A percentile compares a stretch with the other conserved stretches of the same genome.
These are phyloP conservation scores for Conus canariensis DNA, from an alignment of 2,888 invertebrate species.

Conservation along the genomic window DNA sequence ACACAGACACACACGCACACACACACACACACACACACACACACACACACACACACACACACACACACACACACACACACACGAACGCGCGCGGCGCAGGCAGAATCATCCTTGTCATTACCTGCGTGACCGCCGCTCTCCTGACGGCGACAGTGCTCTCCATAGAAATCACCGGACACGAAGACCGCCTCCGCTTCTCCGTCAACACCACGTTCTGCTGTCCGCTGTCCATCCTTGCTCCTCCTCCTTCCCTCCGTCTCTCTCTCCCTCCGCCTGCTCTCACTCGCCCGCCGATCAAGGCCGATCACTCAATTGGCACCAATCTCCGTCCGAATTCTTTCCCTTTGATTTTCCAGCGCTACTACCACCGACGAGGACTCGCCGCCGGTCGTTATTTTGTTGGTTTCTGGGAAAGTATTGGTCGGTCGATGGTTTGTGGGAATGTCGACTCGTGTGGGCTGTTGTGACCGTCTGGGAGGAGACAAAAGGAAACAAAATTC, in stretches of 20 bases:
- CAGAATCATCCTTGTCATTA: slow-evolving; percentile 53
- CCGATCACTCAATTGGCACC: no score
- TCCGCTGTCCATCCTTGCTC: neutral
- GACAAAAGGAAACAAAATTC: no score
- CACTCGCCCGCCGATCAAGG: no score
- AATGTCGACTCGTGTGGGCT: no score
- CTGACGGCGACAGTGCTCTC: slow-evolving; percentile 60
- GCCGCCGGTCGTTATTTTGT: no score
- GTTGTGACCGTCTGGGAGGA: no score
- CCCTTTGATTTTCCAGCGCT: no score
- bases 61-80: neutral
- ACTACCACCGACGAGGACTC: no score
- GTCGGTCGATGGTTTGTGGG: no score
- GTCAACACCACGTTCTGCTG: neutral
- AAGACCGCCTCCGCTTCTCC: slow-evolving; percentile 58
- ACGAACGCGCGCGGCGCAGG: neutral
- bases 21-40: neutral
- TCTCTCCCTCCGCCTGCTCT: neutral
- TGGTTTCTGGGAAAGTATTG: no score
- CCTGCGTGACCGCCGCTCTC: slow-evolving; percentile 60
- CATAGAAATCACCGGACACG: slow-evolving; percentile 55
- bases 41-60: neutral
- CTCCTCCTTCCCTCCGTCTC: neutral
- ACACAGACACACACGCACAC: neutral
- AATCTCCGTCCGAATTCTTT: no score